phyloP scores from a whole-genome alignment of 92 coral and sea anemone species.

The Bergia sp. region DNA sequence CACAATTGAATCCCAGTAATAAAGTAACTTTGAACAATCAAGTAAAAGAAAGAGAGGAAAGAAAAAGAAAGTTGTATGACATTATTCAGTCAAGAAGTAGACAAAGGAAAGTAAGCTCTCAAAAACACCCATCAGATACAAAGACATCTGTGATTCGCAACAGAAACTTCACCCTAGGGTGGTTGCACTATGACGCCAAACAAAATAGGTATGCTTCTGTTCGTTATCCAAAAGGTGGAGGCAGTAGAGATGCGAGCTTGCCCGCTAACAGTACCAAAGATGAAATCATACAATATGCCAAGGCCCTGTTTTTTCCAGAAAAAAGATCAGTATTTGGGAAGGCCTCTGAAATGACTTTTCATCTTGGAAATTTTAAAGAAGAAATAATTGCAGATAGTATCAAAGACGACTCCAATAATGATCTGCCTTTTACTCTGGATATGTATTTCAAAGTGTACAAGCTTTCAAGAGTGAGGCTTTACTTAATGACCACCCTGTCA shows the following conservation, averaged over 20 bases:
- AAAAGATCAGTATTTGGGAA: conserved; percentile 46
- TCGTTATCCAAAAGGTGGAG: conserved; percentile 62
- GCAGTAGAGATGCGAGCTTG: conserved; percentile 41
- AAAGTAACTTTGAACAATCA: neutral
- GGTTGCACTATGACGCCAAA: conserved; percentile 51
- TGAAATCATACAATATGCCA: conserved; percentile 40
- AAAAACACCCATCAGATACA: conserved; percentile 2
- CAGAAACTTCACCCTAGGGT: conserved; percentile 41
- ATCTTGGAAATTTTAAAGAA: conserved; percentile 46
- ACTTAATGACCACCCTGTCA: conserved; percentile 49
- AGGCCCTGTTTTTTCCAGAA: conserved; percentile 56
- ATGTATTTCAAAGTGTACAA: conserved; percentile 42
- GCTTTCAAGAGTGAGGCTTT: conserved; percentile 57
- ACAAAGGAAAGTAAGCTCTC: conserved; percentile 5
- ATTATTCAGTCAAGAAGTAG: neutral
- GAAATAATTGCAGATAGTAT: conserved; percentile 34
- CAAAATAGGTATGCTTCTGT: conserved; percentile 49
- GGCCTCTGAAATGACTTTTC: conserved; percentile 37
- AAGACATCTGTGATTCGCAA: neutral
- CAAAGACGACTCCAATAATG: neutral
- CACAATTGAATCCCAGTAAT: conserved; percentile 7
- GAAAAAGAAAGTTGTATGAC: conserved; percentile 3
- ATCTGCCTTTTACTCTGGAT: conserved; percentile 10
- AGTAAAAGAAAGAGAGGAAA: conserved; percentile 16
- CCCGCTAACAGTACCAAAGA: conserved; percentile 22